A percentile compares a stretch with the other conserved stretches of the same genome.
Evolutionary conservation across 2,797 vertebrate genomes (phyloP).

Genomic region (Micrastur ruficollis): DNA sequence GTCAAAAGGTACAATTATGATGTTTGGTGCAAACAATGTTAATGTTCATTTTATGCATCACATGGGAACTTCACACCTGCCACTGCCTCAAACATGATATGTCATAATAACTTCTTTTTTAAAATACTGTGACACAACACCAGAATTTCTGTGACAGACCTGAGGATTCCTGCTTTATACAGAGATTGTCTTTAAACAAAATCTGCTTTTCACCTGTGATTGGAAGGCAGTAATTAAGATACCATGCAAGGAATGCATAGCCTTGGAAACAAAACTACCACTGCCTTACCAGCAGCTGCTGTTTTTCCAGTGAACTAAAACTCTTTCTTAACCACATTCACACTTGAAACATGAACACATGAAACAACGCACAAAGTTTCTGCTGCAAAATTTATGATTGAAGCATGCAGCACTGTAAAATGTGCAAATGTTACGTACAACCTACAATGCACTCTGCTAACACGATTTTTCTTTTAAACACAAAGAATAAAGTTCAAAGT

Average conservation of each 20-base stretch:
- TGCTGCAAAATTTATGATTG: background rate
- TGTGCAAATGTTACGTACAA: background rate
- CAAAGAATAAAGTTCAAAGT: background rate
- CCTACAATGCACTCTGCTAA: background rate
- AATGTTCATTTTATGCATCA: background rate
- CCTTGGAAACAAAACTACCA: background rate
- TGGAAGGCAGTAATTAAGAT: background rate
- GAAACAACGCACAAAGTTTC: background rate
- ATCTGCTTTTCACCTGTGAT: background rate
- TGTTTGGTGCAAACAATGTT: background rate
- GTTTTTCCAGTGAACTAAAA: background rate
- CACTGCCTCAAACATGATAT: background rate
- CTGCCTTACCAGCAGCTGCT: background rate
- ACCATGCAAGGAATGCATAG: background rate
- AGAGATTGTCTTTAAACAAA: background rate
- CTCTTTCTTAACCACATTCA: background rate
- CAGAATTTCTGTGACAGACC: background rate
- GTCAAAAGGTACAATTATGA: background rate
- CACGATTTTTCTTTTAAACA: background rate
- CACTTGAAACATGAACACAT: background rate
- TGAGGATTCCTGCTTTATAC: background rate
- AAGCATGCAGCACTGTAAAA: background rate
- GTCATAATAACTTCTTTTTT: background rate
- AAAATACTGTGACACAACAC: background rate
- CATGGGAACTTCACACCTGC: background rate